Evolutionary conservation across 2,113 vertebrate genomes (phyloP), one percentile per base, ranked within the genome.

Genomic region (Recurvirostra avosetta): DNA sequence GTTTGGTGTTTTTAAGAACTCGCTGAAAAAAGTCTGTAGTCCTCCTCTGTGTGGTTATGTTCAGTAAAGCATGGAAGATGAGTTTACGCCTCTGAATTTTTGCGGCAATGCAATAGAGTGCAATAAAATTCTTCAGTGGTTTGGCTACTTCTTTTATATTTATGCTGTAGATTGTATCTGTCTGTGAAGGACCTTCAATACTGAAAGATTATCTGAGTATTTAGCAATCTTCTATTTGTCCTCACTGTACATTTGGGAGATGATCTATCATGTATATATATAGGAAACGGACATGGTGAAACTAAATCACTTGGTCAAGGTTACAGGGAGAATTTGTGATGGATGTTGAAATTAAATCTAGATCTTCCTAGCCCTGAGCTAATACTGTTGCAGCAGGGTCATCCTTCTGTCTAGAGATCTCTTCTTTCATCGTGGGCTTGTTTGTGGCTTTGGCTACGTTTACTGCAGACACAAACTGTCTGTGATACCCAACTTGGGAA

Each of bases 251-350:
- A 1, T 65, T n/a, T 68, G 63, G 85, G 75, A 47, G 40, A 14
- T 88, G 79, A 88, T 92, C 52, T 52, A 6, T 71, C 1, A 0
- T 25, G 52, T 88, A 6, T 73, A 10, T 53, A 36, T 50, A 27
- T 61, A 89, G 77, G 70, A 65, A 89, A 72, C 0, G 2, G 77
- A 59, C 73, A 29, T 0, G 15, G 80, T 66, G 91, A 92, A 91
- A 91, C 65, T 63, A 55, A 91, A 90, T 93, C 77, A 56, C 84
- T 92, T 27, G 80, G 87, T 87, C 77, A 87, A 89, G 91, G 95
- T 95, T 92, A 89, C 29, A 4, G 80, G 89, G 52, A 96, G 87
- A 85, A 89, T 81, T 49, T 61, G 80, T 61, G 65, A 86, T 86
- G 83, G 79, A 89, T 92, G 82, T 53, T 93, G 76, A 92, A 93